phyloP scores from a whole-genome alignment of 2,113 vertebrate genomes.

The Zeus faber region DNA sequence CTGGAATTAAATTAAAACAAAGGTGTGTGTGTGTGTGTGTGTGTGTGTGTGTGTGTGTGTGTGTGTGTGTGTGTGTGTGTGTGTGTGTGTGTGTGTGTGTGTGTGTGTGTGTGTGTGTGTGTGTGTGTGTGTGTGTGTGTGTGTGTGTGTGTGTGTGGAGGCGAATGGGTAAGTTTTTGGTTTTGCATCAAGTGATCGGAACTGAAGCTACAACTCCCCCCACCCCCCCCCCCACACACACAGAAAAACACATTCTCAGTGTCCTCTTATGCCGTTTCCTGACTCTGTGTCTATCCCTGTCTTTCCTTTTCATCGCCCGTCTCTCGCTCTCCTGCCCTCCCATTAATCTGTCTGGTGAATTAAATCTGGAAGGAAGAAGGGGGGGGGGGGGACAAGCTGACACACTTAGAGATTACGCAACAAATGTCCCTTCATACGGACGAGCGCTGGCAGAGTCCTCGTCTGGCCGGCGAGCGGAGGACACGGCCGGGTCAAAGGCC shows the following conservation, averaged over 20 bases:
- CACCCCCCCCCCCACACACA: too few species aligned
- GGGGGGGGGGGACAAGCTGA: constrained; percentile 14
- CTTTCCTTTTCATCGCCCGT: constrained; percentile 15
- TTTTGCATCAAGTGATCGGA: constrained; percentile 32
- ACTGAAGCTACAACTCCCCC: constrained; percentile 26
- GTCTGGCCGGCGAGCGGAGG: too few species aligned
- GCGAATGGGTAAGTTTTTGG: constrained; percentile 28
- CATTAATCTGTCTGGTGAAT: constrained; percentile 64
- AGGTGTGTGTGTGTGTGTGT: constrained; percentile 1
- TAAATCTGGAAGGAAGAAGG: constrained; percentile 40
- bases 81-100: constrained; percentile 3
- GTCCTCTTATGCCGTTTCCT: constrained; percentile 26
- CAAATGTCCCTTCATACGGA: too few species aligned
- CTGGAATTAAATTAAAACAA: constrained; percentile 15
- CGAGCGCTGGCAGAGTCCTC: too few species aligned
- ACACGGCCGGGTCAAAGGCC: constrained; percentile 61
- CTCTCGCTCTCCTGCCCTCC: constrained; percentile 4
- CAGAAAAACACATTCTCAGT: constrained; percentile 29
- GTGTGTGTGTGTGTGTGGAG: constrained; percentile 26
- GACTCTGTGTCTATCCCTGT: constrained; percentile 16
- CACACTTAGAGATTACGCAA: constrained; percentile 33
- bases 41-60: constrained; percentile 1
- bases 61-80: background rate
- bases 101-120: constrained; percentile 11
- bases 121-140: constrained; percentile 9